phyloP scores from a whole-genome alignment of 2,888 invertebrate genomes.

The Argyresthia goedartella region DNA sequence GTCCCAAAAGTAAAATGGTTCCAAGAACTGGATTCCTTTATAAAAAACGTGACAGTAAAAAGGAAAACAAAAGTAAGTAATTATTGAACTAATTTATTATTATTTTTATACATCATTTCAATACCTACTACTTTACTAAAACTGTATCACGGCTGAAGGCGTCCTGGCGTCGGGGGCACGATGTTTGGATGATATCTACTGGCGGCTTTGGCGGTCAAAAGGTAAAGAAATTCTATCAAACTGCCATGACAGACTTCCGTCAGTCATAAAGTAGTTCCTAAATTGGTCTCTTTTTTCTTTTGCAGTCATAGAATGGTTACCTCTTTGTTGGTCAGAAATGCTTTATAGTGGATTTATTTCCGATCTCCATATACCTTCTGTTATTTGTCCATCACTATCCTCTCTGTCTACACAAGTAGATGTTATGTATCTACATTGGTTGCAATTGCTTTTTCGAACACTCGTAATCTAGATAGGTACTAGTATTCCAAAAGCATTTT shows the following conservation, averaged over 20 bases:
- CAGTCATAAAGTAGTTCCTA: slow-evolving; percentile 8
- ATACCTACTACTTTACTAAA: no score
- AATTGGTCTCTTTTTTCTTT: no score
- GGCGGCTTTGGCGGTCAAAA: no score
- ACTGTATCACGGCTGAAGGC: no score
- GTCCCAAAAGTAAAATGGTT: slow-evolving; percentile 15
- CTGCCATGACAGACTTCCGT: slow-evolving; percentile 14
- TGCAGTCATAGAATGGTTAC: slow-evolving; percentile 9
- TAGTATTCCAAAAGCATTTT: not conserved
- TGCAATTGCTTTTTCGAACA: not conserved
- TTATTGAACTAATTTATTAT: no score
- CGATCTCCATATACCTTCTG: slow-evolving; percentile 9
- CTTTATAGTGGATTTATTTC: slow-evolving; percentile 12
- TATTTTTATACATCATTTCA: no score
- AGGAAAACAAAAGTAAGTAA: slow-evolving; percentile 16
- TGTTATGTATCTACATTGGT: slow-evolving; percentile 6
- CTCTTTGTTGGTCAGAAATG: slow-evolving; percentile 8
- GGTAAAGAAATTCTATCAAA: slow-evolving; percentile 13
- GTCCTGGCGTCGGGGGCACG: no score
- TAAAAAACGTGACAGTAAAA: slow-evolving; percentile 13
- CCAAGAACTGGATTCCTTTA: slow-evolving; percentile 14
- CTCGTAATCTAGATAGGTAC: not conserved
- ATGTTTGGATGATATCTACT: no score
- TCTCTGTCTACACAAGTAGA: slow-evolving; percentile 13
- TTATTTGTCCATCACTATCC: slow-evolving; percentile 11